Evolutionary conservation across 2,797 vertebrate genomes (phyloP).

Genomic region (Cyclopterus lumpus): DNA sequence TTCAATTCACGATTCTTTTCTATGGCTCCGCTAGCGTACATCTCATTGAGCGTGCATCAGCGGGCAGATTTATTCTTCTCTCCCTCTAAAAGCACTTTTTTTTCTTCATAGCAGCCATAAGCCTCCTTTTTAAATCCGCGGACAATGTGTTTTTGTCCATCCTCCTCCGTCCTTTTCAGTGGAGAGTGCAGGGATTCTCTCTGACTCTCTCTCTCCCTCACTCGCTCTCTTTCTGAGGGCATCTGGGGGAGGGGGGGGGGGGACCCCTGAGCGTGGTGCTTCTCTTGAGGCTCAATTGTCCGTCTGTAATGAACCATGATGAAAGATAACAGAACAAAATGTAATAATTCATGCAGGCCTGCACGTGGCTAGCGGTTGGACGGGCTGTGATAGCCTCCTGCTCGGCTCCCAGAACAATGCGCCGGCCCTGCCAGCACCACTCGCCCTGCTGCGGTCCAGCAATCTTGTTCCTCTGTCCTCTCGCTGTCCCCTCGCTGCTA

Average conservation of each 20-base stretch:
- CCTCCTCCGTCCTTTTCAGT: conserved; percentile 81
- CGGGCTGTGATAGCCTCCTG: conserved; percentile 67
- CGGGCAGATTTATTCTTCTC: conserved; percentile 79
- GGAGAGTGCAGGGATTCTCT: conserved; percentile 73
- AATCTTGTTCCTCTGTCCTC: conserved; percentile 58
- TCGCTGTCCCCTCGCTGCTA: conserved; percentile 55
- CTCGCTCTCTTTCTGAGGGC: conserved; percentile 71
- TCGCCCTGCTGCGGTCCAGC: conserved; percentile 69
- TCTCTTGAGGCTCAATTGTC: conserved; percentile 84
- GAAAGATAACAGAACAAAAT: conserved; percentile 84
- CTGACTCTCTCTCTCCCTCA: conserved; percentile 30
- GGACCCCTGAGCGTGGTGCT: conserved; percentile 80
- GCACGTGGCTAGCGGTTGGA: conserved; percentile 78
- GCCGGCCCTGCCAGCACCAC: conserved; percentile 53
- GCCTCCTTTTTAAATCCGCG: conserved; percentile 87
- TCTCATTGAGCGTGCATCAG: conserved; percentile 79
- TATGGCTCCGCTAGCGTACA: conserved; percentile 67
- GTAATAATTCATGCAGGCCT: conserved; percentile 80
- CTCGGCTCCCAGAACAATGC: conserved; percentile 65
- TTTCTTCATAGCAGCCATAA: conserved; percentile 79
- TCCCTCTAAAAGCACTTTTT: conserved; percentile 73
- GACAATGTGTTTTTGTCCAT: conserved; percentile 91
- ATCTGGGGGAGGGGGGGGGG: conserved; percentile 80
- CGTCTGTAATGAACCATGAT: conserved; percentile 87
- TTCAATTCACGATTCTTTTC: conserved; percentile 66